These are phyloP conservation scores for Pomacea canaliculata DNA, from an alignment of 2,888 invertebrate species.

Conservation along the genomic window DNA sequence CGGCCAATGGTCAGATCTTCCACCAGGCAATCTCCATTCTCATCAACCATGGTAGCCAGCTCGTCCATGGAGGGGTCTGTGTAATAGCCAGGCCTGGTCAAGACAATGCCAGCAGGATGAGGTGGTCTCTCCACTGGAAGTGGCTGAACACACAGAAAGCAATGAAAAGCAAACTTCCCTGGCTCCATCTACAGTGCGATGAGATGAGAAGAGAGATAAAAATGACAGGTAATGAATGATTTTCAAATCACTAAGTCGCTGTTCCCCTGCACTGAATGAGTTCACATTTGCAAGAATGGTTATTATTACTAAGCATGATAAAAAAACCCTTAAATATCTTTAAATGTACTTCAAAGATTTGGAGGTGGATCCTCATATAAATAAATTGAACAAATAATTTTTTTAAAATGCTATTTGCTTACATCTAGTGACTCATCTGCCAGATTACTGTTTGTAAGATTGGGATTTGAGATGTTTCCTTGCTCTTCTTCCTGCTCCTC, in stretches of 20 bases:
- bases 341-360: too few species aligned
- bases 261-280: too few species aligned
- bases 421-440: slow-evolving; percentile 17
- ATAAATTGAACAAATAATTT: too few species aligned
- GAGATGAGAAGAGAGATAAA: too few species aligned
- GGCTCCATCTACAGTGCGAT: too few species aligned
- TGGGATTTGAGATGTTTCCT: slow-evolving; percentile 8
- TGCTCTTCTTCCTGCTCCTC: slow-evolving; percentile 7
- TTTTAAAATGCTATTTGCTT: background rate
- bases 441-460: slow-evolving; percentile 21
- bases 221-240: too few species aligned
- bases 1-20: slow-evolving; percentile 91
- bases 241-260: too few species aligned
- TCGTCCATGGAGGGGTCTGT: slow-evolving; percentile 89
- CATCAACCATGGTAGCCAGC: slow-evolving; percentile 76
- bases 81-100: slow-evolving; percentile 88
- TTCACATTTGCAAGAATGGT: too few species aligned
- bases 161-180: too few species aligned
- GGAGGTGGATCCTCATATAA: too few species aligned
- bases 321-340: too few species aligned
- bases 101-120: slow-evolving; percentile 80
- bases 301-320: too few species aligned
- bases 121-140: slow-evolving; percentile 53
- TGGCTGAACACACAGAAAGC: background rate
- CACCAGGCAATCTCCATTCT: slow-evolving; percentile 84